Conservation (phyloP, 2,113 vertebrate species). For the Guaruba guarouba region DNA sequence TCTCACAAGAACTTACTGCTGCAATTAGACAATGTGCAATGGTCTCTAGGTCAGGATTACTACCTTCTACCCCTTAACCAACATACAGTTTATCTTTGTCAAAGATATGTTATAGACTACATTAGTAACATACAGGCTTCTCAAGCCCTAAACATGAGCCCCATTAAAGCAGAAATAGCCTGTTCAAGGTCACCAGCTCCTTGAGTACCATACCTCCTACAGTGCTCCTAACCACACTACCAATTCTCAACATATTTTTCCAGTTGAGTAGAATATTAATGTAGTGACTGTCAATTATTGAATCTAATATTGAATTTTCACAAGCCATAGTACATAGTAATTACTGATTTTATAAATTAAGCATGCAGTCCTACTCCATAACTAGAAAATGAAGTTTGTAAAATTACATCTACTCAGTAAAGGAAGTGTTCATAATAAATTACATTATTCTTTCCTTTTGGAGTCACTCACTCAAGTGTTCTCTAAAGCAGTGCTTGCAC, state of each 20-base stretch:
- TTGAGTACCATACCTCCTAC: fast-evolving
- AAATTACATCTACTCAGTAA: not conserved
- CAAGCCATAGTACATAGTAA: not conserved
- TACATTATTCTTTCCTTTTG: not conserved
- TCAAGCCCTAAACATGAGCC: not conserved
- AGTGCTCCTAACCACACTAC: not conserved
- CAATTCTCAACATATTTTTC: not conserved
- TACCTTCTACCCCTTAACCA: not conserved
- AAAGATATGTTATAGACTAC: not conserved
- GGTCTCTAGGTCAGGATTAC: not conserved
- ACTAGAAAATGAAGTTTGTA: not conserved
- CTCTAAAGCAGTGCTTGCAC: not conserved
- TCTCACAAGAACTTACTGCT: not conserved
- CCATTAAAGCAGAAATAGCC: not conserved
- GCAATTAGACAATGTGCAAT: not conserved
- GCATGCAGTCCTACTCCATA: not conserved
- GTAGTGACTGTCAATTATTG: not conserved
- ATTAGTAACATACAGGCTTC: not conserved
- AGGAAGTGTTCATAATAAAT: not conserved
- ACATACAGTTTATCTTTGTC: not conserved
- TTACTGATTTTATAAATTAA: not conserved
- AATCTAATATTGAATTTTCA: not conserved
- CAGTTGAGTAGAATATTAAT: not conserved
- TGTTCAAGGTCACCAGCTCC: not conserved
- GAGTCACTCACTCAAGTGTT: not conserved